Evolutionary conservation across 2,888 invertebrate species (phyloP).

Genomic region (Drosophila rubida): DNA sequence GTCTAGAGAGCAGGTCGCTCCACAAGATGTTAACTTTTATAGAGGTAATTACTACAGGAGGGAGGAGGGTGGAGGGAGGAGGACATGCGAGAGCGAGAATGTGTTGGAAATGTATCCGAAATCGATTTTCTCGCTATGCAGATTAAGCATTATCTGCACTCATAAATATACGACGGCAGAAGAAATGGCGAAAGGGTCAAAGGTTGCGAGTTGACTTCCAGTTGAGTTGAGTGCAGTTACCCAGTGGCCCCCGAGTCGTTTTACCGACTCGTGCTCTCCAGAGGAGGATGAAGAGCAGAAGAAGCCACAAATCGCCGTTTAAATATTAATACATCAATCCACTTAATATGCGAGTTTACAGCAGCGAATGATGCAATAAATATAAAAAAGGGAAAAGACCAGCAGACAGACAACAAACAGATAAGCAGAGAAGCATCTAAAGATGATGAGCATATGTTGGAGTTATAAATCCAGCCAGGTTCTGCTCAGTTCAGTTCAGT

Average conservation of each 20-base stretch:
- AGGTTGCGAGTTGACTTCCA: constrained; percentile 30
- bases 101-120: constrained; percentile 31
- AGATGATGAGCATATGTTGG: constrained; percentile 38
- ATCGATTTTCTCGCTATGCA: constrained; percentile 57
- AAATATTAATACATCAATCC: constrained; percentile 85
- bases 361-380: constrained; percentile 76
- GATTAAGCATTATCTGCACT: constrained; percentile 57
- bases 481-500: constrained; percentile 1
- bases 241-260: constrained; percentile 36
- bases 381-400: constrained; percentile 61
- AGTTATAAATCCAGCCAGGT: constrained; percentile 25
- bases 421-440: neutral
- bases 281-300: constrained; percentile 28
- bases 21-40: constrained; percentile 48
- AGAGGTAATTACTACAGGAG: constrained; percentile 40
- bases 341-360: constrained; percentile 82
- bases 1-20: constrained; percentile 9
- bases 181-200: constrained; percentile 55
- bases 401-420: neutral
- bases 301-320: constrained; percentile 83
- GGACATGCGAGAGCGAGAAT: neutral
- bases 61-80: constrained; percentile 1
- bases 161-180: constrained; percentile 47
- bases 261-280: constrained; percentile 21
- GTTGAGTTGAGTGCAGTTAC: constrained; percentile 22